These are phyloP conservation scores for Halesus radiatus DNA, from an alignment of 1,140 invertebrate genomes.

Conservation along the genomic window DNA sequence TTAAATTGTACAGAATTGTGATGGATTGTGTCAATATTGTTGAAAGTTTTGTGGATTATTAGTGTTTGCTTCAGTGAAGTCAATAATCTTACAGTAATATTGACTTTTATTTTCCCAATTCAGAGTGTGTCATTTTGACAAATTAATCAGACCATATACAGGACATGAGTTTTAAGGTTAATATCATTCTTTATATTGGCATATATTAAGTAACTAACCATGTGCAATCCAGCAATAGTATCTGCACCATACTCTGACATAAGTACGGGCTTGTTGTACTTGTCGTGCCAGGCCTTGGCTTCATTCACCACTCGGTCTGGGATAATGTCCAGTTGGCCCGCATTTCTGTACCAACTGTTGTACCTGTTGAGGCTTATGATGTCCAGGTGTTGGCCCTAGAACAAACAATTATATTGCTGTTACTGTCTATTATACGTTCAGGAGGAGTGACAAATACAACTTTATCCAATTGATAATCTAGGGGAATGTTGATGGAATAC, in stretches of 20 bases:
- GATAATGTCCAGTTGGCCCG: constrained; percentile 86
- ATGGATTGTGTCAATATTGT: no score
- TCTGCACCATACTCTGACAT: constrained; percentile 97
- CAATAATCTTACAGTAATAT: no score
- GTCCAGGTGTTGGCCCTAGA: constrained; percentile 78
- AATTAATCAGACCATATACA: no score
- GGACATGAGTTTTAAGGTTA: no score
- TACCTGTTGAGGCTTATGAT: constrained; percentile 96
- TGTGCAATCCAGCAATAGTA: constrained; percentile 89
- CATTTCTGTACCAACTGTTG: constrained; percentile 92
- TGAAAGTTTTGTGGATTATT: no score
- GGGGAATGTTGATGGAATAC: no score
- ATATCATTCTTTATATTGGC: no score
- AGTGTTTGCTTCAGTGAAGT: no score
- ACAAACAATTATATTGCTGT: not conserved
- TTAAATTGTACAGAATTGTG: no score
- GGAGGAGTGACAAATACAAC: no score
- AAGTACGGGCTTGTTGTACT: constrained; percentile 91
- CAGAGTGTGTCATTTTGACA: no score
- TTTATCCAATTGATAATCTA: not conserved
- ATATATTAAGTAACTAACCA: constrained; percentile 59
- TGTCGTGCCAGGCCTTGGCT: constrained; percentile 85
- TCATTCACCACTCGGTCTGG: constrained; percentile 79
- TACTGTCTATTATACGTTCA: not conserved
- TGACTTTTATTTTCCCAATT: no score